Conservation (phyloP, 53 echinoderm and acorn worm genomes). For the Hippasteria phrygiana region DNA sequence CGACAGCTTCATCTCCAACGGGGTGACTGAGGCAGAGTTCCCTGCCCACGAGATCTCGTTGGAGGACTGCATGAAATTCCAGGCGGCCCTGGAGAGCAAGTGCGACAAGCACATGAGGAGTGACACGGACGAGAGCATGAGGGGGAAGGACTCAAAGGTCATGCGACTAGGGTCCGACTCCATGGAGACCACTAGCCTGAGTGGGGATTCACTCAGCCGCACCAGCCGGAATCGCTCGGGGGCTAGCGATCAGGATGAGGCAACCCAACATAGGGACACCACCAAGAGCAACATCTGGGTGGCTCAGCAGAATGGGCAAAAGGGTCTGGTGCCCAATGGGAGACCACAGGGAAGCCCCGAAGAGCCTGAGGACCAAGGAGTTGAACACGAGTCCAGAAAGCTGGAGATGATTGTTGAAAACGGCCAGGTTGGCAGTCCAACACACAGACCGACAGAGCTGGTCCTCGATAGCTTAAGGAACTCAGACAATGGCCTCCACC, state of each 20-base stretch:
- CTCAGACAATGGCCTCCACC: conserved; percentile 34
- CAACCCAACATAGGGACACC: conserved; percentile 45
- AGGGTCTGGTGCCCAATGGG: conserved; percentile 54
- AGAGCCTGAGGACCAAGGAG: conserved; percentile 43
- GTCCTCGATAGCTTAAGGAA: conserved; percentile 46
- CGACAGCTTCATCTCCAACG: conserved; percentile 98
- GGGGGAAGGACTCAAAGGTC: conserved; percentile 98
- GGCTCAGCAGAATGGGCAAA: conserved; percentile 59
- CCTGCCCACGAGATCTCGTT: conserved; percentile 83
- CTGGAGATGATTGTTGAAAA: conserved; percentile 64
- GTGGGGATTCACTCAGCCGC: conserved; percentile 91
- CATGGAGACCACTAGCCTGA: conserved; percentile 97
- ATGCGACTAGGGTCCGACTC: conserved; percentile 98
- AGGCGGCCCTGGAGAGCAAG: conserved; percentile 92
- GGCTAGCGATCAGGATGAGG: conserved; percentile 66
- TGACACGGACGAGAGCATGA: conserved; percentile 96
- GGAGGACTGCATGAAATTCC: conserved; percentile 96
- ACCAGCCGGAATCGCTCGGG: conserved; percentile 76
- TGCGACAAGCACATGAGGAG: conserved; percentile 95
- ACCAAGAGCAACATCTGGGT: conserved; percentile 60
- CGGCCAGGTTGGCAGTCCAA: conserved; percentile 62
- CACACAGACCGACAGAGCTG: conserved; percentile 66
- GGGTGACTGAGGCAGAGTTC: conserved; percentile 81
- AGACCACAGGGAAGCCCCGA: conserved; percentile 44
- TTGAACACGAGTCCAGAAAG: conserved; percentile 57